Base-by-base conservation (phyloP, 2,797 vertebrate genomes). In the Halcyon leucocephala region DNA sequence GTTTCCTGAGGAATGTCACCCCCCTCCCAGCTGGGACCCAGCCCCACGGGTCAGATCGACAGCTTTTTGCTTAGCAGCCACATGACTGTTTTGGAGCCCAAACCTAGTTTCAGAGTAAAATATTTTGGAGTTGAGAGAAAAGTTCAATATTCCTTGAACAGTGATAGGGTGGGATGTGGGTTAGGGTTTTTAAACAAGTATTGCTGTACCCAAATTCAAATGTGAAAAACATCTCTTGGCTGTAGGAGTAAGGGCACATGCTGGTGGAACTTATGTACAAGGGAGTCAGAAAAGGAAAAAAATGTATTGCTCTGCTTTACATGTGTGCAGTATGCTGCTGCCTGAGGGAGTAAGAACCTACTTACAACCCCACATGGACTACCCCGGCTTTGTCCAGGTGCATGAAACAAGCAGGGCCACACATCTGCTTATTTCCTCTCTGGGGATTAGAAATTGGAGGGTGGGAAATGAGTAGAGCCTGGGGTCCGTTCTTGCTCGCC, bases 371-470 rank as follows among this genome's bases (percentile, higher is more conserved):
- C 3, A 0, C 51, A 49, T 42, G 80, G 94, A 93, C 86, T 93
- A 83, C n/a, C 42, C 25, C 3, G 85, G 82, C 67, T 94, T 90
- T 92, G 91, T 94, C 96, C 96, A 96, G 94, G 95, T 96, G 95
- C 93, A 77, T 6, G 35, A 86, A 96, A 88, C 62, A 91, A 95
- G 70, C 61, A 48, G 62, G 91, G 77, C 95, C 96, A 97, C 91
- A 95, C 95, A 95, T 89, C 70, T 95, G 88, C 86, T 95, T 71
- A 73, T 80, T 95, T 97, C 88, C 88, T 95, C 95, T 62, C 79
- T 44, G 62, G 66, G 77, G 94, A 92, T 95, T 84, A 93, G 90
- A 66, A 95, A 73, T 14, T 73, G 70, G 85, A 80, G 80, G 90
- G 64, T 95, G 91, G 91, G 93, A 95, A 96, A 95, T 86, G 73